Percentiles rank a stretch among this genome's conserved stretches.
These are phyloP conservation scores for Geodia barretti DNA, from an alignment of 37 sponge, comb jelly and placozoan species.

Conservation along the genomic window DNA sequence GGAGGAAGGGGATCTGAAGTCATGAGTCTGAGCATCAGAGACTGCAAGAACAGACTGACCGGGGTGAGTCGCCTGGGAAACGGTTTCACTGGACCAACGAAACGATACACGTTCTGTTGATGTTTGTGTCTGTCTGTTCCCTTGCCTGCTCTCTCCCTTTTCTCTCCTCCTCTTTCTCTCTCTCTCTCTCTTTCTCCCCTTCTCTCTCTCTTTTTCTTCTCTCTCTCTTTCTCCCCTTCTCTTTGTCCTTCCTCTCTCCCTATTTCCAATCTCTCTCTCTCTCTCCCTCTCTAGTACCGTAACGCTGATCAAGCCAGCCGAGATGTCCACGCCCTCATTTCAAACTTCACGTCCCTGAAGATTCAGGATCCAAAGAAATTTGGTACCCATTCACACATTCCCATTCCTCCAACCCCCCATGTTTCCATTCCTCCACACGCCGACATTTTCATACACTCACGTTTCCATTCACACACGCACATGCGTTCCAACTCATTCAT, in stretches of 20 bases:
- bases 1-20: too few relatives aligned
- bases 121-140: too few relatives aligned
- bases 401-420: too few relatives aligned
- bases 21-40: neutral
- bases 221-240: conserved; percentile 5
- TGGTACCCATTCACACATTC: too few relatives aligned
- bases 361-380: conserved; percentile 15
- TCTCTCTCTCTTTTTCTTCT: neutral
- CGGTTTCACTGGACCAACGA: neutral
- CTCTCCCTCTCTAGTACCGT: conserved; percentile 23
- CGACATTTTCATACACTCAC: too few relatives aligned
- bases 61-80: conserved; percentile 6
- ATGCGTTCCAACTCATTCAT: neutral
- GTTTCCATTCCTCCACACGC: too few relatives aligned
- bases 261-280: neutral
- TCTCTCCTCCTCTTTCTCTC: conserved; percentile 52
- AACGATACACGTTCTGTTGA: too few relatives aligned
- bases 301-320: conserved; percentile 53
- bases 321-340: conserved; percentile 32
- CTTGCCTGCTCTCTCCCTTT: conserved; percentile 33
- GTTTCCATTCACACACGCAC: neutral
- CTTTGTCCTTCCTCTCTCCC: neutral
- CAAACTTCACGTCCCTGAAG: conserved; percentile 51
- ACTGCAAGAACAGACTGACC: conserved; percentile 35
- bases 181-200: conserved; percentile 6